Conservation (phyloP, 2,113 vertebrate genomes). For the Bujurquina vittata region DNA sequence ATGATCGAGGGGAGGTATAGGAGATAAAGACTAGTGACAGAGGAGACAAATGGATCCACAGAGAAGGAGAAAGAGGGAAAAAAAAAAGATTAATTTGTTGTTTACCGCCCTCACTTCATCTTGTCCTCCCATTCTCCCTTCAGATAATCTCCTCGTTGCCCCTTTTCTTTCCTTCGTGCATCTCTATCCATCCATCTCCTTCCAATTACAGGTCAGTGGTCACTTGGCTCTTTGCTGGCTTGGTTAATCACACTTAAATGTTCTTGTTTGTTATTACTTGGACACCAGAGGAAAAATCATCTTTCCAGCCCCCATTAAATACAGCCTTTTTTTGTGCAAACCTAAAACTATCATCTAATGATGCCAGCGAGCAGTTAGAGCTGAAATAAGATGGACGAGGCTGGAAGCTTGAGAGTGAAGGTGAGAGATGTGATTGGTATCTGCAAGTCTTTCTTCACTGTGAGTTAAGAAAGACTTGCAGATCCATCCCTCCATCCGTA, state of each 20-base stretch:
- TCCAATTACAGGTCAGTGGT: slow-evolving; percentile 39
- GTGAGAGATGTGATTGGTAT: slow-evolving; percentile 2
- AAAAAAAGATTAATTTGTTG: slow-evolving; percentile 16
- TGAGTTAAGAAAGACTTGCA: no score
- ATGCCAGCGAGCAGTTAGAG: background rate
- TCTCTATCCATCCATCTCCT: slow-evolving; percentile 35
- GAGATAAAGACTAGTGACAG: background rate
- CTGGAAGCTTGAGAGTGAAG: accelerated
- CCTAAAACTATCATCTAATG: background rate
- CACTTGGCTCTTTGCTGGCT: background rate
- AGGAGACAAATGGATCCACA: slow-evolving; percentile 36
- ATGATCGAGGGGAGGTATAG: background rate
- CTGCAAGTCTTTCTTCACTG: background rate
- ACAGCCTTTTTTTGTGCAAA: background rate
- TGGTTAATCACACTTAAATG: background rate
- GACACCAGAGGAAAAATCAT: background rate
- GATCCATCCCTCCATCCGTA: no score
- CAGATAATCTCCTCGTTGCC: background rate
- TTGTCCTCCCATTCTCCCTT: background rate
- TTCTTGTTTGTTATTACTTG: background rate
- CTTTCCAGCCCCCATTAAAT: background rate
- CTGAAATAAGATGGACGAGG: background rate
- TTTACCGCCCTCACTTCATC: slow-evolving; percentile 22
- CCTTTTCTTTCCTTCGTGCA: background rate
- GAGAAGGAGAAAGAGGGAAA: background rate